A percentile compares a stretch with the other conserved stretches of the same genome.
These are phyloP conservation scores for Drosophila lowei DNA, from an alignment of 1,140 invertebrate species.

Conservation along the genomic window DNA sequence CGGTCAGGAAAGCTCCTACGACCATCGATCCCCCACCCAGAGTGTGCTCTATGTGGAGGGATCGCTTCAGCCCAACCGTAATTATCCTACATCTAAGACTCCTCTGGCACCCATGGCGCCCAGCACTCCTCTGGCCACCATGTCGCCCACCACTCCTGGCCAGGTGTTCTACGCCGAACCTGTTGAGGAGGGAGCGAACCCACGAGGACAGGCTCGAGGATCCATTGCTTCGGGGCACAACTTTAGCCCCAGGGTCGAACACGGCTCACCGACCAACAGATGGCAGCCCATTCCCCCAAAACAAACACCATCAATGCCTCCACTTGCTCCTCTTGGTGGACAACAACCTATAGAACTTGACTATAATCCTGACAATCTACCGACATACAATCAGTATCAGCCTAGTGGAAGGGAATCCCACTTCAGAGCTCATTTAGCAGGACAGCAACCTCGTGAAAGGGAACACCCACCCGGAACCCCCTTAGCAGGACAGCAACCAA, in stretches of 20 bases:
- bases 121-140: conserved; percentile 30
- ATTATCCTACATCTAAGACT: conserved; percentile 66
- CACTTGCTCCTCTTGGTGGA: conserved; percentile 33
- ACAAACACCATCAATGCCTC: conserved; percentile 6
- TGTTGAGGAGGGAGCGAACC: conserved; percentile 28
- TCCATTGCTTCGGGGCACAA: conserved; percentile 40
- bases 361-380: conserved; percentile 14
- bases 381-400: not conserved
- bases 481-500: conserved; percentile 17
- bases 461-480: conserved; percentile 2
- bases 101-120: conserved; percentile 65
- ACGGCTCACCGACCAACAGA: conserved; percentile 14
- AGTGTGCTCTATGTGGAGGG: conserved; percentile 69
- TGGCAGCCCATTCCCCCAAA: conserved; percentile 32
- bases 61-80: conserved; percentile 74
- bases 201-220: not conserved
- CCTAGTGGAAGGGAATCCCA: conserved; percentile 18
- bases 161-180: conserved; percentile 63
- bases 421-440: not conserved
- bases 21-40: conserved; percentile 46
- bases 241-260: conserved; percentile 49
- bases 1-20: conserved; percentile 47
- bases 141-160: conserved; percentile 33
- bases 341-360: conserved; percentile 49
- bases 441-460: conserved; percentile 18